These are phyloP conservation scores for Tachypleus tridentatus DNA, from an alignment of 1,140 invertebrate genomes.

Conservation along the genomic window DNA sequence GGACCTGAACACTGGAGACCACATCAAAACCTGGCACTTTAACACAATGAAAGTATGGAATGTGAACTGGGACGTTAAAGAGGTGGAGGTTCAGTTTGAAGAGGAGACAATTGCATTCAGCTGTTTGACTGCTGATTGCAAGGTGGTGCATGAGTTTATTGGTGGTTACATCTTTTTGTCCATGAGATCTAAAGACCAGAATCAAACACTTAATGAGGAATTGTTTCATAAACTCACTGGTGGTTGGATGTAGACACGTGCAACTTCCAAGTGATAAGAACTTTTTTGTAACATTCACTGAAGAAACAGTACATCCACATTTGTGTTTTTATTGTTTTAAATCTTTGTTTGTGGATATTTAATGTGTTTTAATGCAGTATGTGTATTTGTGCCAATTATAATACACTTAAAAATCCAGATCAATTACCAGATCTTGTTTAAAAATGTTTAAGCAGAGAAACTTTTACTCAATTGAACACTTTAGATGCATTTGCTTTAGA, in stretches of 20 bases:
- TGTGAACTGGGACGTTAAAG: conserved; percentile 97
- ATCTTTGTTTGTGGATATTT: too few relatives aligned
- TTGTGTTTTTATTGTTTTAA: too few relatives aligned
- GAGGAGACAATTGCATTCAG: conserved; percentile 89
- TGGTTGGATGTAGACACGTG: conserved; percentile 54
- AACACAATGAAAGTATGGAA: conserved; percentile 99
- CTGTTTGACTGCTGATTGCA: conserved; percentile 87
- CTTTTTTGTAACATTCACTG: too few relatives aligned
- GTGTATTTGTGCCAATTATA: too few relatives aligned
- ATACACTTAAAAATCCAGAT: too few relatives aligned
- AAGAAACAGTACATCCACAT: too few relatives aligned
- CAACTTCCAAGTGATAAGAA: too few relatives aligned
- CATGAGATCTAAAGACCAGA: conserved; percentile 95
- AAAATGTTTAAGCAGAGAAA: too few relatives aligned
- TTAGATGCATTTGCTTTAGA: too few relatives aligned
- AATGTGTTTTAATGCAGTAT: too few relatives aligned
- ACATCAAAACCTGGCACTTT: conserved; percentile 94
- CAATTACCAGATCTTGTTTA: too few relatives aligned
- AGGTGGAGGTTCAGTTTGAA: conserved; percentile 97
- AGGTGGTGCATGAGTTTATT: conserved; percentile 98
- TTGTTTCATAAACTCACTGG: conserved; percentile 97
- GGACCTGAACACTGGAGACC: conserved; percentile 83
- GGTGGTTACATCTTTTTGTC: conserved; percentile 98
- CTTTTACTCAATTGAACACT: too few relatives aligned
- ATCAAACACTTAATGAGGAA: conserved; percentile 93